These are phyloP conservation scores for Amphimedon queenslandica DNA, from an alignment of 37 sponge, comb jelly and placozoan genomes.

Conservation along the genomic window DNA sequence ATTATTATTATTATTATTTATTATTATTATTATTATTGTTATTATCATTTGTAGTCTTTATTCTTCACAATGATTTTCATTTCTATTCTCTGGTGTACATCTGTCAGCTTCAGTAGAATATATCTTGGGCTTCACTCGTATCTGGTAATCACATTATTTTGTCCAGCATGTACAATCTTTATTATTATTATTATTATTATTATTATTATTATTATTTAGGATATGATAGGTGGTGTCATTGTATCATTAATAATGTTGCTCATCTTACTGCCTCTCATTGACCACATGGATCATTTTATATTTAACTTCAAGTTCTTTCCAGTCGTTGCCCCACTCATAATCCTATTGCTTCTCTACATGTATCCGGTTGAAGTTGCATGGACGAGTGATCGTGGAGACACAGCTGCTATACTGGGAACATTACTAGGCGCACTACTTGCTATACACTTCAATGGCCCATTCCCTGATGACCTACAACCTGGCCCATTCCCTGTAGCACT, in stretches of 20 bases:
- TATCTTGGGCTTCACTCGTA: slow-evolving; percentile 88
- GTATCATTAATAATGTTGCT: slow-evolving; percentile 66
- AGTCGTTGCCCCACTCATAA: slow-evolving; percentile 9
- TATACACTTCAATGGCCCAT: slow-evolving; percentile 21
- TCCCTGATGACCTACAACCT: slow-evolving; percentile 49
- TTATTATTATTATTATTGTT: neutral
- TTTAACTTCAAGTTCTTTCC: slow-evolving; percentile 19
- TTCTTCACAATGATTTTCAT: slow-evolving; percentile 21
- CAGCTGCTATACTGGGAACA: slow-evolving; percentile 71
- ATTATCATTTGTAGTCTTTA: neutral
- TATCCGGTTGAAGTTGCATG: slow-evolving; percentile 80
- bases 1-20: slow-evolving; percentile 5
- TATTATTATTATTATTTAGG: slow-evolving; percentile 15
- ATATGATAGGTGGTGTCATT: slow-evolving; percentile 63
- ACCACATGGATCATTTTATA: slow-evolving; percentile 44
- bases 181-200: neutral
- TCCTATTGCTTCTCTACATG: slow-evolving; percentile 61
- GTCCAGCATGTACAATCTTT: too few relatives aligned
- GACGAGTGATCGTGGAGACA: slow-evolving; percentile 90
- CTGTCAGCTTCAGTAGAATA: slow-evolving; percentile 77
- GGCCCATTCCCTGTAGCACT: slow-evolving; percentile 43
- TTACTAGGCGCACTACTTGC: slow-evolving; percentile 44
- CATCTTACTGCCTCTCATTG: slow-evolving; percentile 19
- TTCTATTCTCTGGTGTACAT: slow-evolving; percentile 59
- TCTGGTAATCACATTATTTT: slow-evolving; percentile 46